phyloP scores from a whole-genome alignment of 2,888 invertebrate species.

The Limnephilus marmoratus region DNA sequence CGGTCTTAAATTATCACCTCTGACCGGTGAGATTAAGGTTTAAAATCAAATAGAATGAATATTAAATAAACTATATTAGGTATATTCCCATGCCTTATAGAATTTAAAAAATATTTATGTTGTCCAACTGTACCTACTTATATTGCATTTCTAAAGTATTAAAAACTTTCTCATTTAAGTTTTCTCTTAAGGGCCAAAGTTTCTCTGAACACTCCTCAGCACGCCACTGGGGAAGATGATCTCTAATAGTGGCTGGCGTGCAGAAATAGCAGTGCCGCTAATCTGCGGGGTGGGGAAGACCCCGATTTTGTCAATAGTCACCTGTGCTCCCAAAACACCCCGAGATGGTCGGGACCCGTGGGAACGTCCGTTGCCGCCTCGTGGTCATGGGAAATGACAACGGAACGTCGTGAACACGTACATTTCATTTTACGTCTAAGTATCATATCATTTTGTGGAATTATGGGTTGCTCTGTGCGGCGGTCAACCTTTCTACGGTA shows the following conservation, averaged over 20 bases:
- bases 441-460: conserved; percentile 66
- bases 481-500: conserved; percentile 50
- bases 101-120: too few relatives aligned
- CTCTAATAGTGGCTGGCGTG: conserved; percentile 19
- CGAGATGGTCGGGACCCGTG: conserved; percentile 42
- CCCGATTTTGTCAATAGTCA: conserved; percentile 53
- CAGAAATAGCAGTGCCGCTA: neutral
- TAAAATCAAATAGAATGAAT: too few relatives aligned
- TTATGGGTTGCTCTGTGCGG: conserved; percentile 63
- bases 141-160: too few relatives aligned
- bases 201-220: neutral
- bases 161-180: too few relatives aligned
- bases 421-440: conserved; percentile 66
- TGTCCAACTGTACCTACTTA: too few relatives aligned
- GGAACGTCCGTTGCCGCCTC: conserved; percentile 45
- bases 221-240: neutral
- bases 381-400: conserved; percentile 66
- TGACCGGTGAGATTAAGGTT: too few relatives aligned
- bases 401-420: conserved; percentile 65
- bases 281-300: conserved; percentile 36
- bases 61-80: too few relatives aligned
- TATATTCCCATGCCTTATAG: too few relatives aligned
- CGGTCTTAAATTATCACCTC: too few relatives aligned
- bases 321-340: conserved; percentile 55
- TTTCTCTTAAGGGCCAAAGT: too few relatives aligned